These are phyloP conservation scores for Gambusia holbrooki DNA, from an alignment of 2,113 vertebrate genomes.

Conservation along the genomic window DNA sequence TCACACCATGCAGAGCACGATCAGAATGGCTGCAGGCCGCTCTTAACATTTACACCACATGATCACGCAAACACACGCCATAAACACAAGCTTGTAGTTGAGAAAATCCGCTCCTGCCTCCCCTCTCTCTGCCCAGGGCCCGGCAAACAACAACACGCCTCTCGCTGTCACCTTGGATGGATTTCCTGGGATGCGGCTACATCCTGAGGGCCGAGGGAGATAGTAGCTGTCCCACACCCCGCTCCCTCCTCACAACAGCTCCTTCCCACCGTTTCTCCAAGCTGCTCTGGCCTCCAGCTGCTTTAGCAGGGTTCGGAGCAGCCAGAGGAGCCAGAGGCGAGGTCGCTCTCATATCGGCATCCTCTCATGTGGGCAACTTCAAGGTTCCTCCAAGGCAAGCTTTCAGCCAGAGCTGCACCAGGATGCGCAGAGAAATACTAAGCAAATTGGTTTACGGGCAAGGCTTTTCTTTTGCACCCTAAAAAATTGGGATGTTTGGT, in stretches of 20 bases:
- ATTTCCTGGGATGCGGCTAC: constrained; percentile 32
- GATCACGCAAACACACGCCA: constrained; percentile 35
- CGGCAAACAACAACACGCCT: constrained; percentile 38
- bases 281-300: constrained; percentile 50
- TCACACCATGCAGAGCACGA: constrained; percentile 69
- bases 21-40: constrained; percentile 71
- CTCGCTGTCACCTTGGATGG: constrained; percentile 66
- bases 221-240: constrained; percentile 12
- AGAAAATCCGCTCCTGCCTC: constrained; percentile 17
- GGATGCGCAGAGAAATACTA: background rate
- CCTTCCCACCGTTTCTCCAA: constrained; percentile 48
- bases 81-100: constrained; percentile 57
- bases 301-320: constrained; percentile 22
- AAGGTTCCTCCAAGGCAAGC: constrained; percentile 49
- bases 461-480: background rate
- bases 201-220: constrained; percentile 35
- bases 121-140: constrained; percentile 28
- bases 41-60: constrained; percentile 74
- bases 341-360: constrained; percentile 52
- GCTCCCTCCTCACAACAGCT: constrained; percentile 5
- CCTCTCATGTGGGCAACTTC: constrained; percentile 52
- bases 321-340: constrained; percentile 54
- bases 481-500: background rate
- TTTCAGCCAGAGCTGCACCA: constrained; percentile 23
- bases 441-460: background rate